phyloP scores from a whole-genome alignment of 2,888 invertebrate genomes.

The Drosophila formosana region DNA sequence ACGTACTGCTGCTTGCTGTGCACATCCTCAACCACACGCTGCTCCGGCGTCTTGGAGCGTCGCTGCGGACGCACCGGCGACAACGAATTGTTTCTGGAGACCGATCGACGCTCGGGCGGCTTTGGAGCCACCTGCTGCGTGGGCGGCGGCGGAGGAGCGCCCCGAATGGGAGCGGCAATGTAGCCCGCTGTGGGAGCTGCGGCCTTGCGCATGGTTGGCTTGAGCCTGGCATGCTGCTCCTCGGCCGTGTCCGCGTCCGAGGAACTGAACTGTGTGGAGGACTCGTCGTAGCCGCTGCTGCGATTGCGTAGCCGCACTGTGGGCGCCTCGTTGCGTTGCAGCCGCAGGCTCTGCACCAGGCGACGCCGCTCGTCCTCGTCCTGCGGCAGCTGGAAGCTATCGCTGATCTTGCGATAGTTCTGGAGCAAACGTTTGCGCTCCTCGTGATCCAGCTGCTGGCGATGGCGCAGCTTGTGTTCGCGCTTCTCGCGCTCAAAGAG shows the following conservation, averaged over 20 bases:
- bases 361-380: slow-evolving; percentile 82
- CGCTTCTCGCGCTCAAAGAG: slow-evolving; percentile 86
- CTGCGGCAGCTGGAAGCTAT: slow-evolving; percentile 78
- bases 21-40: slow-evolving; percentile 48
- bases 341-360: slow-evolving; percentile 79
- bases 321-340: slow-evolving; percentile 76
- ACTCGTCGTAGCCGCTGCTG: slow-evolving; percentile 80
- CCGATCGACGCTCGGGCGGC: slow-evolving; percentile 61
- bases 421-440: slow-evolving; percentile 82
- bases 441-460: slow-evolving; percentile 83
- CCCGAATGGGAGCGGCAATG: slow-evolving; percentile 69
- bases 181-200: slow-evolving; percentile 18
- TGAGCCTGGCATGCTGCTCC: slow-evolving; percentile 44
- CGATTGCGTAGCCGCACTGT: slow-evolving; percentile 50
- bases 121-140: slow-evolving; percentile 26
- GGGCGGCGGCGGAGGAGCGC: slow-evolving; percentile 72
- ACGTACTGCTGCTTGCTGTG: slow-evolving; percentile 61
- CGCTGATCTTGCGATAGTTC: slow-evolving; percentile 82
- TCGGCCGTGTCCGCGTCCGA: slow-evolving; percentile 82
- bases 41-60: slow-evolving; percentile 82
- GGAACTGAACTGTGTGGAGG: slow-evolving; percentile 84
- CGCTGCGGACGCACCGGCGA: slow-evolving; percentile 82
- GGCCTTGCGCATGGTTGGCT: slow-evolving; percentile 48
- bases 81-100: slow-evolving; percentile 81
- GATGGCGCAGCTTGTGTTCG: slow-evolving; percentile 85